These are phyloP conservation scores for Platypus cylindrus DNA, from an alignment of 2,888 invertebrate species.

Conservation along the genomic window DNA sequence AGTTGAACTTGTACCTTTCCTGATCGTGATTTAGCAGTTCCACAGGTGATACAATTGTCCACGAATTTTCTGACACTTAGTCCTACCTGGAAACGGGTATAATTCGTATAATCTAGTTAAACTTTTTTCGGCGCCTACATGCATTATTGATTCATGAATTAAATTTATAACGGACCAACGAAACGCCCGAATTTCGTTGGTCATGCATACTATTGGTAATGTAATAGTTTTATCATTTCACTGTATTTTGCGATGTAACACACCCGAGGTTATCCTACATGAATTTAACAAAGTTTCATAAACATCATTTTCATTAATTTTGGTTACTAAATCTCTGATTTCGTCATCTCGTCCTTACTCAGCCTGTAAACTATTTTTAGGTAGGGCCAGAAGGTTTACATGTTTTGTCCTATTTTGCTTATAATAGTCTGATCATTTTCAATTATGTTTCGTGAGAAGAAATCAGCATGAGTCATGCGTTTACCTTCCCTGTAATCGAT, in stretches of 20 bases:
- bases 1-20: conserved; percentile 2
- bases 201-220: no score
- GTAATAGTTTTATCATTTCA: conserved; percentile 13
- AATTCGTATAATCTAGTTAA: conserved; percentile 4
- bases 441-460: no score
- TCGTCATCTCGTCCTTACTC: conserved; percentile 8
- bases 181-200: conserved; percentile 17
- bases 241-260: conserved; percentile 14
- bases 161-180: conserved; percentile 23
- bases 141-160: conserved; percentile 17
- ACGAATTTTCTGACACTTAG: conserved; percentile 3
- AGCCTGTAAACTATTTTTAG: conserved; percentile 9
- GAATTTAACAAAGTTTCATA: no score
- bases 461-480: no score
- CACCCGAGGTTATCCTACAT: no score
- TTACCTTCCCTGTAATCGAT: conserved; percentile 14
- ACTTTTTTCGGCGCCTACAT: conserved; percentile 7
- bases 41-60: conserved; percentile 3
- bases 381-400: conserved; percentile 1
- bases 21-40: not conserved
- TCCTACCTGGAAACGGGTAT: conserved; percentile 7
- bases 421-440: conserved; percentile 1
- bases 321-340: conserved; percentile 5
- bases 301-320: conserved; percentile 6
- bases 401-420: no score